These are phyloP conservation scores for Conchocele bisecta DNA, from an alignment of 2,888 invertebrate genomes.

Conservation along the genomic window DNA sequence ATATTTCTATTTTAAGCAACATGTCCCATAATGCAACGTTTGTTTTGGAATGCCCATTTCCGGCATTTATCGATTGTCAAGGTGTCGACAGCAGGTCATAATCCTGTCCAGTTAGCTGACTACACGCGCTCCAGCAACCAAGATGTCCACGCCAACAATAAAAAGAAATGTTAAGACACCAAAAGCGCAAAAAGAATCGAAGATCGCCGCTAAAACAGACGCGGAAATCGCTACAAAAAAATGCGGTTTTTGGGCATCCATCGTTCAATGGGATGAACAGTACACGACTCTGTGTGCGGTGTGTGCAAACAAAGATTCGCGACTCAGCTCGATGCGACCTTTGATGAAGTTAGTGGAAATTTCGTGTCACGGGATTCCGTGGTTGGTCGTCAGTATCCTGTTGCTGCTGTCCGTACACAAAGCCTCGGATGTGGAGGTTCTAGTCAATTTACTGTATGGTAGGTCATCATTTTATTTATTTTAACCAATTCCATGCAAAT, in stretches of 20 bases:
- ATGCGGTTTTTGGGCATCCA: no score
- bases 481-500: no score
- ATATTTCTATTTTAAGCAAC: slow-evolving; percentile 22
- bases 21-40: slow-evolving; percentile 30
- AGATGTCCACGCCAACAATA: not conserved
- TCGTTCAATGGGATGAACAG: slow-evolving; percentile 59
- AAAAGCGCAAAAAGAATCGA: no score
- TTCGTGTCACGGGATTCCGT: slow-evolving; percentile 94
- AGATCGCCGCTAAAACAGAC: not conserved
- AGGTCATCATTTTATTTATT: no score
- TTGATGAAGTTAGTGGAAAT: slow-evolving; percentile 86
- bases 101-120: no score
- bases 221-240: no score
- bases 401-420: slow-evolving; percentile 90
- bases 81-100: no score
- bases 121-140: no score
- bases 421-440: slow-evolving; percentile 89
- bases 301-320: slow-evolving; percentile 71
- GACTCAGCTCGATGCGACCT: slow-evolving; percentile 74
- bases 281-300: slow-evolving; percentile 64
- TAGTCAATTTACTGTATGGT: slow-evolving; percentile 94
- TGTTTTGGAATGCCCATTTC: slow-evolving; percentile 35
- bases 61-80: no score
- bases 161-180: not conserved
- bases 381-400: slow-evolving; percentile 90